Conservation (phyloP, 2,888 invertebrate species). For the Diaphora mendica region DNA sequence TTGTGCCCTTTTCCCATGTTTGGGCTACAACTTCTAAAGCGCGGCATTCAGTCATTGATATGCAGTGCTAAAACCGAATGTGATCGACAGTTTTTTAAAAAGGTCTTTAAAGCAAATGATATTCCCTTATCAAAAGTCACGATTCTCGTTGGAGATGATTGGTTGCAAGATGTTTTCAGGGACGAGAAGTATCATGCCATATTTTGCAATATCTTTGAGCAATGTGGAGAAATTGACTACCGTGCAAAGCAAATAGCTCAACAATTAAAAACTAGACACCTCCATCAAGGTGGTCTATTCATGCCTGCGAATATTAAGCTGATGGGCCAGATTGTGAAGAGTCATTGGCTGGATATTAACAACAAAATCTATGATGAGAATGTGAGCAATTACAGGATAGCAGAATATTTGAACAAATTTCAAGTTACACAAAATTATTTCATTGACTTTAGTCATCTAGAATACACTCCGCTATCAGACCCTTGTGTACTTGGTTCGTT, state of each 20-base stretch:
- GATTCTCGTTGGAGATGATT: constrained; percentile 69
- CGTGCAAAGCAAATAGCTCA: constrained; percentile 61
- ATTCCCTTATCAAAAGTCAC: constrained; percentile 70
- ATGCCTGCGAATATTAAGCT: constrained; percentile 85
- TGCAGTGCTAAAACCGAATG: constrained; percentile 72
- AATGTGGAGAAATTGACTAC: constrained; percentile 86
- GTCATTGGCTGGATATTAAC: constrained; percentile 86
- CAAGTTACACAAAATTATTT: constrained; percentile 86
- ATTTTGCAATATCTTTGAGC: constrained; percentile 83
- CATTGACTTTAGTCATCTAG: constrained; percentile 76
- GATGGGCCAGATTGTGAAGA: constrained; percentile 86
- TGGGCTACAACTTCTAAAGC: constrained; percentile 86
- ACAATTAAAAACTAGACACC: constrained; percentile 64
- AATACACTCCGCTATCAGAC: constrained; percentile 74
- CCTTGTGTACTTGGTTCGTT: constrained; percentile 62
- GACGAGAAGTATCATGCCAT: constrained; percentile 82
- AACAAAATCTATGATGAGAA: constrained; percentile 86
- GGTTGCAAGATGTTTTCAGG: constrained; percentile 60
- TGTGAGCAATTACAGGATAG: constrained; percentile 83
- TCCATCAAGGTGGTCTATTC: constrained; percentile 77
- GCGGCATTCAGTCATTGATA: constrained; percentile 76
- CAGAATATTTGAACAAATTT: constrained; percentile 86
- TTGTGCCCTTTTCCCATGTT: constrained; percentile 88
- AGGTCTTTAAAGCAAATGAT: constrained; percentile 75
- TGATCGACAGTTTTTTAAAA: constrained; percentile 76